Evolutionary conservation across 2,113 vertebrate genomes (phyloP).

Genomic region (Crotalus helleri): DNA sequence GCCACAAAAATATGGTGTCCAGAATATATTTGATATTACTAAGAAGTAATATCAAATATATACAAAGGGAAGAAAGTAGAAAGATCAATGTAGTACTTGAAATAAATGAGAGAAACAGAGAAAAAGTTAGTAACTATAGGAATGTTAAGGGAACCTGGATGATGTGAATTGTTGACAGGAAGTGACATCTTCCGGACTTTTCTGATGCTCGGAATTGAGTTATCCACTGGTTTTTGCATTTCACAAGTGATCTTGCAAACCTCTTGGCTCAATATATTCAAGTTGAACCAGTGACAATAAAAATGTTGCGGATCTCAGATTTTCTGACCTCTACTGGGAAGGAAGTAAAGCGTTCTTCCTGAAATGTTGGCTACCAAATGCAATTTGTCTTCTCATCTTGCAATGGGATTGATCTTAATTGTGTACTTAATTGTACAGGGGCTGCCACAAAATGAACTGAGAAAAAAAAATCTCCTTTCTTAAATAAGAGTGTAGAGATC

Average conservation of each 20-base stretch:
- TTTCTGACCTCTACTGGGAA: neutral
- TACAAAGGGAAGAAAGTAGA: neutral
- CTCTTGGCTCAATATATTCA: neutral
- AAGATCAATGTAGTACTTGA: slow-evolving; percentile 18
- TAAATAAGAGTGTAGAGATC: neutral
- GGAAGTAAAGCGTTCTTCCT: neutral
- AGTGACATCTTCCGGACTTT: neutral
- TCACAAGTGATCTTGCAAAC: neutral
- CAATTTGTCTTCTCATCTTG: neutral
- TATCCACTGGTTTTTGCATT: neutral
- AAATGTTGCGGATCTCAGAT: neutral
- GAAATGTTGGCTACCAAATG: neutral
- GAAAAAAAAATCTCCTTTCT: neutral
- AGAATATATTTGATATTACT: slow-evolving; percentile 42
- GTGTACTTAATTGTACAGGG: neutral
- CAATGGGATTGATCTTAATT: neutral
- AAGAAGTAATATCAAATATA: too few species aligned
- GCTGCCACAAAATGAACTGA: neutral
- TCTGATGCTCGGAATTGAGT: neutral
- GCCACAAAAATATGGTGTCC: slow-evolving; percentile 44
- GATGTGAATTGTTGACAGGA: neutral
- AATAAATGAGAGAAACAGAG: neutral
- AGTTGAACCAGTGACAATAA: neutral
- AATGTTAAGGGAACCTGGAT: neutral
- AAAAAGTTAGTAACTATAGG: neutral